Conservation (phyloP, 2,113 vertebrate species). For the Cyprinus carpio region DNA sequence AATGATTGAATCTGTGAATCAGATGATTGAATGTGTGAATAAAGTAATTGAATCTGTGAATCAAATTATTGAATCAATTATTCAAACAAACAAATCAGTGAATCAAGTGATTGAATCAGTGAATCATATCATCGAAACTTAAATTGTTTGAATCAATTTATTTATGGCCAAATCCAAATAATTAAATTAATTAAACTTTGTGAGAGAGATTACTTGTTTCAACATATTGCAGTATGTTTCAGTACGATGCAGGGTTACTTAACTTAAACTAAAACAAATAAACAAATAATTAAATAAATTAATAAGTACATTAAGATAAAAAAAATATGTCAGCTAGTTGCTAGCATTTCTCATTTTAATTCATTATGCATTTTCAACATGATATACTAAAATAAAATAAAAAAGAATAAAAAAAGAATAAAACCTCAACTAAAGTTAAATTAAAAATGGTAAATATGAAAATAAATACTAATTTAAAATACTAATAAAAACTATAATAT, state of each 20-base stretch:
- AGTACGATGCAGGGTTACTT: not conserved
- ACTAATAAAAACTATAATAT: too few species aligned
- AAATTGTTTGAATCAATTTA: too few species aligned
- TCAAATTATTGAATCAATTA: not conserved
- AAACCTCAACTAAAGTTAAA: not conserved
- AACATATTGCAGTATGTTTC: not conserved
- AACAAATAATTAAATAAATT: not conserved
- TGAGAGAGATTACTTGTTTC: not conserved
- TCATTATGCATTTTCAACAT: not conserved
- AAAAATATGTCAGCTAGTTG: not conserved
- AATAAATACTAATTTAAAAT: not conserved
- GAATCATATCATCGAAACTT: too few species aligned
- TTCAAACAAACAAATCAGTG: not conserved
- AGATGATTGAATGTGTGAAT: not conserved
- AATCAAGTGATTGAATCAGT: not conserved
- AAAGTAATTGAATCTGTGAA: rapidly evolving
- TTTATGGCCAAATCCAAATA: too few species aligned
- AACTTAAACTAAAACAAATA: not conserved
- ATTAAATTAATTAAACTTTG: not conserved
- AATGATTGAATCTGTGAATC: not conserved
- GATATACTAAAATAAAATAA: not conserved
- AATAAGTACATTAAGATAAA: too few species aligned
- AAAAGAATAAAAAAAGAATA: not conserved
- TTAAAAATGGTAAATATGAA: too few species aligned
- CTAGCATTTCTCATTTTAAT: not conserved